These are phyloP conservation scores for Baccha elongata DNA, from an alignment of 2,888 invertebrate species.

Conservation along the genomic window DNA sequence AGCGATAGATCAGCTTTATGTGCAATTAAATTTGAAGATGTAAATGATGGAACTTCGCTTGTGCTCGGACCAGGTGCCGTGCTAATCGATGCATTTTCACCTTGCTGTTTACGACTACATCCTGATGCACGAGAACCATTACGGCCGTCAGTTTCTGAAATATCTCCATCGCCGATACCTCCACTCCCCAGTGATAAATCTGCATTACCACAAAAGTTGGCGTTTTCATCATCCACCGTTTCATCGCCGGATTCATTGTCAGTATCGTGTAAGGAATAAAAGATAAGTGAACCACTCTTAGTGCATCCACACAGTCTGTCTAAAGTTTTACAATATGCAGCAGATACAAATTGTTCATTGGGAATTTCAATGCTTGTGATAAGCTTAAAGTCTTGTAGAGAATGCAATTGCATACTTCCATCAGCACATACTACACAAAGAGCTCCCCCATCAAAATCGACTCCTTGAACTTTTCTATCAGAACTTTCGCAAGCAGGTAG, in stretches of 20 bases:
- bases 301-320: constrained; percentile 94
- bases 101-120: constrained; percentile 38
- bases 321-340: constrained; percentile 93
- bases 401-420: constrained; percentile 89
- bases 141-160: constrained; percentile 78
- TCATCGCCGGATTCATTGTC: constrained; percentile 89
- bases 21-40: constrained; percentile 82
- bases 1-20: constrained; percentile 85
- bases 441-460: constrained; percentile 83
- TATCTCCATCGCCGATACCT: constrained; percentile 70
- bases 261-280: constrained; percentile 89
- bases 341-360: constrained; percentile 89
- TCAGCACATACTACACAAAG: constrained; percentile 89
- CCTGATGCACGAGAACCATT: constrained; percentile 37
- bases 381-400: constrained; percentile 87
- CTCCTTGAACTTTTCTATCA: constrained; percentile 77
- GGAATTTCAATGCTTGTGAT: constrained; percentile 87
- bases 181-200: constrained; percentile 51
- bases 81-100: constrained; percentile 25
- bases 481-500: constrained; percentile 84
- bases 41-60: constrained; percentile 76
- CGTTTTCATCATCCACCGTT: constrained; percentile 85
- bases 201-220: constrained; percentile 74
- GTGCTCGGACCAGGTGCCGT: constrained; percentile 41
- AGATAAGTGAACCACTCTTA: constrained; percentile 90